A percentile compares a stretch with the other conserved stretches of the same genome.
These are phyloP conservation scores for Heliangelus exortis DNA, from an alignment of 2,797 vertebrate genomes.

Conservation along the genomic window DNA sequence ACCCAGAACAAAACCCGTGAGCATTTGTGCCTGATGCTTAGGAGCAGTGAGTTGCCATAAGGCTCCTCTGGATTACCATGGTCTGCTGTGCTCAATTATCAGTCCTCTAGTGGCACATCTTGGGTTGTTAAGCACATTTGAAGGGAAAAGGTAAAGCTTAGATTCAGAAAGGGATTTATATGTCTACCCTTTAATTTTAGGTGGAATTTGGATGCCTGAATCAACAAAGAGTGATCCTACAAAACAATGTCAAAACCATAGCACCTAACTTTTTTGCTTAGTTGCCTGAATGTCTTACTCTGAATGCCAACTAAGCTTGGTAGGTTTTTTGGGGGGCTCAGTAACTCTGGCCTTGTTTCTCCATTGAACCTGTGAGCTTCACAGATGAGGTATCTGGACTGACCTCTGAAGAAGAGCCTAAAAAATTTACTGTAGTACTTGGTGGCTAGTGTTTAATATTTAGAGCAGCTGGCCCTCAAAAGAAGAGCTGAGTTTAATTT, in stretches of 20 bases:
- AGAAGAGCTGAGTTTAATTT: background rate
- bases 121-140: background rate
- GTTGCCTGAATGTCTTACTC: background rate
- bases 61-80: background rate
- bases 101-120: background rate
- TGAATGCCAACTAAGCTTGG: background rate
- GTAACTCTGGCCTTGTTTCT: background rate
- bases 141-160: background rate
- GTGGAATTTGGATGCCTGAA: background rate
- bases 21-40: background rate
- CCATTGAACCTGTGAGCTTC: background rate
- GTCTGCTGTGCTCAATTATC: background rate
- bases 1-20: background rate
- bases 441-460: background rate
- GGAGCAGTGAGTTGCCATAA: background rate
- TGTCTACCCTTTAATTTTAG: background rate
- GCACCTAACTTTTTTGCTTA: background rate
- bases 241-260: background rate
- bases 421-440: background rate
- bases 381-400: background rate
- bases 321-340: background rate
- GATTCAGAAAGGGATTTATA: background rate
- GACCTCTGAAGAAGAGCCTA: background rate
- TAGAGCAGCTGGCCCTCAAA: background rate
- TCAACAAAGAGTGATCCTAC: background rate